phyloP scores from a whole-genome alignment of 2,113 vertebrate species.

The Paracanthobrama guichenoti region DNA sequence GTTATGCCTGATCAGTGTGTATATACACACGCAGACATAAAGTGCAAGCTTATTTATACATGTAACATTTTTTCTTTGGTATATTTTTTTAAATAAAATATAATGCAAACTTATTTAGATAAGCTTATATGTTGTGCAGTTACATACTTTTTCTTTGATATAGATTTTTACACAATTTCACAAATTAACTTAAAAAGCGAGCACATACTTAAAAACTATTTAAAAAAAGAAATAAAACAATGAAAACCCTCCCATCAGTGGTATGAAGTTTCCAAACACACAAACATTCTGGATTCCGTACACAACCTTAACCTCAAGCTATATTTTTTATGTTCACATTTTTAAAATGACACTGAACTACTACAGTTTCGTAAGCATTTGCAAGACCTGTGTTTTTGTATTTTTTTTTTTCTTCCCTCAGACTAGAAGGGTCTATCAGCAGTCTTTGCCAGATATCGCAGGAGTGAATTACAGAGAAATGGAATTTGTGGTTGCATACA shows the following conservation, averaged over 20 bases:
- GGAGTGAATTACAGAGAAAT: constrained; percentile 15
- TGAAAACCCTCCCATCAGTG: neutral
- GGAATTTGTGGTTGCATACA: constrained; percentile 18
- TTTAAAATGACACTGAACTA: neutral
- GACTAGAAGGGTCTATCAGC: neutral
- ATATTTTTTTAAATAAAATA: too few species aligned
- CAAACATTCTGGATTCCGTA: neutral
- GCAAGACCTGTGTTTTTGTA: neutral
- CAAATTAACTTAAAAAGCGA: neutral
- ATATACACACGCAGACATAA: too few species aligned
- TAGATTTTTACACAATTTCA: neutral
- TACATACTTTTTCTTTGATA: neutral
- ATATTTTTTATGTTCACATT: neutral
- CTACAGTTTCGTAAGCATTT: neutral
- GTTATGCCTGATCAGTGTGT: too few species aligned
- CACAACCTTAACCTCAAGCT: neutral
- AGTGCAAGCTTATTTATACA: neutral
- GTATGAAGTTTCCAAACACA: constrained; percentile 25
- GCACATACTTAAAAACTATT: neutral
- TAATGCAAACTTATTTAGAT: too few species aligned
- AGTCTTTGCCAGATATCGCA: neutral
- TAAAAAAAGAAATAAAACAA: neutral
- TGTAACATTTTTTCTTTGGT: too few species aligned
- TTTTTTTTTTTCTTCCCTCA: neutral
- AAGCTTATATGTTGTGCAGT: neutral